Base-by-base conservation (phyloP, 2,797 vertebrate genomes). In the Lithobates sylvaticus region DNA sequence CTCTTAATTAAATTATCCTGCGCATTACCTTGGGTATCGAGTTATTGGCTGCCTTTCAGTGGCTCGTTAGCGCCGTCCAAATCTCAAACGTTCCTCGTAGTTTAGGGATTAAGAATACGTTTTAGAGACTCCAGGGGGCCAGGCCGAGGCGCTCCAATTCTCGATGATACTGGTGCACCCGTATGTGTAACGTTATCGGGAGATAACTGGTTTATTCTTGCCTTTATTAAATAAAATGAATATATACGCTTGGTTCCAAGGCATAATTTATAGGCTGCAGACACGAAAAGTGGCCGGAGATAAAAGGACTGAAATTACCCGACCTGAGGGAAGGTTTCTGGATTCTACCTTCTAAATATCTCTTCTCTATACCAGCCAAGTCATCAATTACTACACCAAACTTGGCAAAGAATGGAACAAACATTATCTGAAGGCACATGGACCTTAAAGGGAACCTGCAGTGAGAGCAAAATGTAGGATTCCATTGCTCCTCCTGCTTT, bases 1-100 rank as follows among this genome's bases (percentile, higher is more conserved):
- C 76, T 88, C 75, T 87, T 83, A 81, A 74, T 88, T 76, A 70
- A 36, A 76, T 87, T 61, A 68, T 68, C 75, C 75, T 74, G 68
- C 27, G 23, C 72, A 85, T 88, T 84, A 74, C 69, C 77, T 80
- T 23, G 26, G 36, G 79, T 85, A 87, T 87, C 80, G 23, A 65
- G 69, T 83, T 73, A 65, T 78, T 73, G 85, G 80, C 72, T 73
- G 58, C 29, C 39, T 87, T 78, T 83, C 75, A 87, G 74, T 47
- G 15, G 68, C 16, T 74, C 79, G 32, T 67, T 81, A 78, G 78
- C 47, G 80, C 83, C 54, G 26, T 78, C 69, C 85, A 83, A 73
- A 78, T 83, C 76, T 83, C 34, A 27, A 27, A 26, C 50, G 61
- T 34, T 81, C 47, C 76, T 75, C 73, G 81, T 65, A 72, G 81